phyloP scores from a whole-genome alignment of 35 echinoderm and acorn worm species.

The Heliocidaris erythrogramma region DNA sequence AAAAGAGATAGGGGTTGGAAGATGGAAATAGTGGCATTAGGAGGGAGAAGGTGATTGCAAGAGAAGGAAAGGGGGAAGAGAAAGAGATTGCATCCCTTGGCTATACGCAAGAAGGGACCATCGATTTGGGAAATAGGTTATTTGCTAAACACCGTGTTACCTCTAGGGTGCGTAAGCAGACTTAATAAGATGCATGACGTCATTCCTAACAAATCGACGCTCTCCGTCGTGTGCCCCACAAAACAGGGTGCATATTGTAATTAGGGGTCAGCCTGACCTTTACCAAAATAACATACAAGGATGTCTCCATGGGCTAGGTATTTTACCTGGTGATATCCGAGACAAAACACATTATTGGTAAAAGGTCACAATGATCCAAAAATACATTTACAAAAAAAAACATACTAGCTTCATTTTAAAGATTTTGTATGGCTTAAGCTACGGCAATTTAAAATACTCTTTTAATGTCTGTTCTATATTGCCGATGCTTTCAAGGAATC shows the following conservation, averaged over 20 bases:
- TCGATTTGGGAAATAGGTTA: slow-evolving; percentile 16
- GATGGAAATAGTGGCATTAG: too few species aligned
- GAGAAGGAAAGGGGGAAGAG: neutral
- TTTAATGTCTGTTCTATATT: too few species aligned
- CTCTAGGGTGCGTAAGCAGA: neutral
- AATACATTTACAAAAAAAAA: neutral
- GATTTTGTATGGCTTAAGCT: too few species aligned
- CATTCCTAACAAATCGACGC: neutral
- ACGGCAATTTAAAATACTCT: too few species aligned
- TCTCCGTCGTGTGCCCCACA: neutral
- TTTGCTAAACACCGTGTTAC: slow-evolving; percentile 9
- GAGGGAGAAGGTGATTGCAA: neutral
- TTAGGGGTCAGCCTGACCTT: neutral
- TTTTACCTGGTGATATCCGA: neutral
- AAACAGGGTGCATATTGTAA: neutral
- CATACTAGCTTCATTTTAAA: too few species aligned
- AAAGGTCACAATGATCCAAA: neutral
- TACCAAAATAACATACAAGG: neutral
- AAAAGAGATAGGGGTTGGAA: neutral
- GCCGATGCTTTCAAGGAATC: too few species aligned
- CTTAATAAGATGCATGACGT: neutral
- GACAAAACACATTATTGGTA: neutral
- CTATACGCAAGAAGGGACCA: neutral
- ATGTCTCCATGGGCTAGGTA: neutral
- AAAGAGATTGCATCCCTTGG: neutral